Base-by-base conservation (phyloP, 1,140 invertebrate species). In the Saccostrea echinata region DNA sequence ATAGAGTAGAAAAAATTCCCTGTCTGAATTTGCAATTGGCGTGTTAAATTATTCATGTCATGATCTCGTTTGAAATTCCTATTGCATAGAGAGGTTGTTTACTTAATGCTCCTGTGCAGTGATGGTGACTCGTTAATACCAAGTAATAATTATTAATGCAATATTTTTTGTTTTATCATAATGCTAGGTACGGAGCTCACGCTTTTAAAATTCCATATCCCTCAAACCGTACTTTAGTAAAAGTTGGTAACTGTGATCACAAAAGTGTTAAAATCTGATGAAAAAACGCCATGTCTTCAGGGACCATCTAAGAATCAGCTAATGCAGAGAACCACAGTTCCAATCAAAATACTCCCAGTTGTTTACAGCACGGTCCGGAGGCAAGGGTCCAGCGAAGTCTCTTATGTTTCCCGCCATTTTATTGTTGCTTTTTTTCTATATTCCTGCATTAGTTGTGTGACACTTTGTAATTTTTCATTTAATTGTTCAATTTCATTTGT, bases 181-280 rank as follows among this genome's bases (percentile, higher is more conserved):
- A n/a, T n/a, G 16, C 16, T 12, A 76, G 68, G 27, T 76, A 30
- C 18, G 27, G 68, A 11, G 68, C 27, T 16, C 33, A 76, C 27
- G 27, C 68, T 18, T 27, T 27, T 30, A 33, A 9, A 30, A 30
- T 30, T 12, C 12, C 11, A 27, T 27, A 30, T 30, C 68, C 68
- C 24, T 76, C 68, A 0, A 33, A 27, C 1, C 33, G 68, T 76
- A 76, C 68, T 12, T 27, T 76, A 30, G 27, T 76, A 12, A 30
- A 76, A 27, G 27, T 30, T 0, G 16, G 30, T 3, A 76, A 76
- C 11, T 76, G 68, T 33, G 68, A 30, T 30, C 11, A 33, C 13
- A 76, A 30, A 76, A 27, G 33, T 13, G 68, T 27, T 76, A 11
- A 76, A 76, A 27, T 76, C 68, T 76, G 68, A 76, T 27, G 68